phyloP scores from a whole-genome alignment of 2,888 invertebrate species.

The Netelia melanura region DNA sequence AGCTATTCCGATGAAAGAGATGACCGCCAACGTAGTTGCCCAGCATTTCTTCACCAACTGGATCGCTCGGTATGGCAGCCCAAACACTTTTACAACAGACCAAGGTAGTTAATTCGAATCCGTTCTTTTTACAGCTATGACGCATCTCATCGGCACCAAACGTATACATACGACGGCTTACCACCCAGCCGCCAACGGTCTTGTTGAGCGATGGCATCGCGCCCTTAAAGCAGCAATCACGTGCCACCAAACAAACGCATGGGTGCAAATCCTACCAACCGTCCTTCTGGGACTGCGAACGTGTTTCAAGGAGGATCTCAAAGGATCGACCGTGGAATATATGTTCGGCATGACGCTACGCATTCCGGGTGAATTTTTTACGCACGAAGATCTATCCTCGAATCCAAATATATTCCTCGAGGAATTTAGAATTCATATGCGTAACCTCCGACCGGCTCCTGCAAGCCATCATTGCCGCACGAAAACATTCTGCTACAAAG shows the following conservation, averaged over 20 bases:
- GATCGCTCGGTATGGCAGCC: constrained; percentile 67
- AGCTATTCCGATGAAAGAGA: constrained; percentile 24
- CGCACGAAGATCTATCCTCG: constrained; percentile 36
- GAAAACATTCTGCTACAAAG: constrained; percentile 36
- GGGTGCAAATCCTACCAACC: background rate
- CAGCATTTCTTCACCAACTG: constrained; percentile 29
- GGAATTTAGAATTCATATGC: constrained; percentile 41
- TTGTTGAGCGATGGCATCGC: too few species aligned
- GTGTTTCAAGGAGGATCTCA: background rate
- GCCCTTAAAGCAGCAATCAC: too few species aligned
- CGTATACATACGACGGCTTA: too few species aligned
- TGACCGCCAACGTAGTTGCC: constrained; percentile 68
- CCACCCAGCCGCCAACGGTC: too few species aligned
- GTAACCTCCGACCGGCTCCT: constrained; percentile 41
- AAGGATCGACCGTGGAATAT: constrained; percentile 19
- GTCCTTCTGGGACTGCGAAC: background rate
- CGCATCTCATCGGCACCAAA: too few species aligned
- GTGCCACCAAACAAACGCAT: constrained; percentile 48
- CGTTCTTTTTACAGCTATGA: too few species aligned
- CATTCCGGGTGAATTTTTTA: constrained; percentile 55
- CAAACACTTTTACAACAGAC: constrained; percentile 64
- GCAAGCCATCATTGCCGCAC: constrained; percentile 34
- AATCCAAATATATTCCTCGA: constrained; percentile 47
- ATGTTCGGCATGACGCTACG: constrained; percentile 22
- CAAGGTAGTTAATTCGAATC: too few species aligned